Conservation (phyloP, 2,113 vertebrate species). For the Tragelaphus strepsiceros region DNA sequence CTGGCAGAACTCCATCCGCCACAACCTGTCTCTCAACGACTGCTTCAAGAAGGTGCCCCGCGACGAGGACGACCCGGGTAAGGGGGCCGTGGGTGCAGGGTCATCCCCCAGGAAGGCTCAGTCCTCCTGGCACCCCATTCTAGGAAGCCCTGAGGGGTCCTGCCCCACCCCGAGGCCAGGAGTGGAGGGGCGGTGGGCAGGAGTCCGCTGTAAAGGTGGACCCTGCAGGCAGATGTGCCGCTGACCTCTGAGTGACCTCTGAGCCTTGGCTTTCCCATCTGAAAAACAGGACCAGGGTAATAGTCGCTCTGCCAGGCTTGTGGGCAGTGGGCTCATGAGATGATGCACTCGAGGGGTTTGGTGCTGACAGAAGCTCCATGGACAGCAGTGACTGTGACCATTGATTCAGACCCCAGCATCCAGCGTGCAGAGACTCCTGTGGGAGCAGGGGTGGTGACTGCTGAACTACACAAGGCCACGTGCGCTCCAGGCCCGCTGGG, state of each 20-base stretch:
- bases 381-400: accelerated
- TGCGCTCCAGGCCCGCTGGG: accelerated
- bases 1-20: constrained; percentile 95
- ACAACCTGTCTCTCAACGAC: constrained; percentile 94
- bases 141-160: not conserved
- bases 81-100: not conserved
- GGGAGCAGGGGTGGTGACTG: accelerated
- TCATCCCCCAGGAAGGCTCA: accelerated
- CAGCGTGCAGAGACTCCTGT: accelerated
- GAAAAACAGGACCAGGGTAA: not conserved
- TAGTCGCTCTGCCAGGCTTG: accelerated
- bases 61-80: constrained; percentile 98
- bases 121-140: not conserved
- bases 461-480: accelerated
- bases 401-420: accelerated
- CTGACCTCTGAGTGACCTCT: not conserved
- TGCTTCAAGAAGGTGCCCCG: constrained; percentile 99
- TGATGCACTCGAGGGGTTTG: accelerated
- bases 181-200: not conserved
- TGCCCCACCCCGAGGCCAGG: not conserved
- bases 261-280: not conserved
- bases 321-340: not conserved
- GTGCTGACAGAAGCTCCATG: accelerated
- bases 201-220: accelerated
- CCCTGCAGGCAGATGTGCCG: not conserved